These are phyloP conservation scores for Lepidurus arcticus DNA, from an alignment of 1,140 invertebrate genomes.

Conservation along the genomic window DNA sequence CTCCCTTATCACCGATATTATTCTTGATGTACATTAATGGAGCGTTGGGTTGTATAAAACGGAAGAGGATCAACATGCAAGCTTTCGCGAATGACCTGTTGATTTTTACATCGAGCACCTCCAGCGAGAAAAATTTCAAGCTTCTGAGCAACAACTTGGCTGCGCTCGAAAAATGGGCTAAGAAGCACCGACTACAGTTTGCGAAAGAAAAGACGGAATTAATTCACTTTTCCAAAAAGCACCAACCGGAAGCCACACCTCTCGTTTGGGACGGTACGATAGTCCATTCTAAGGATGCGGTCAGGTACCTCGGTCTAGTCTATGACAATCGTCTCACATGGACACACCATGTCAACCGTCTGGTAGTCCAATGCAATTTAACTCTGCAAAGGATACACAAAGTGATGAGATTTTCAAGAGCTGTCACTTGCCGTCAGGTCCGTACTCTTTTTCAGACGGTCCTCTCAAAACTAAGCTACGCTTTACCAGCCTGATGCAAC, in stretches of 20 bases:
- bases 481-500: not conserved
- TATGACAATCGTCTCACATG: not conserved
- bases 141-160: slow-evolving; percentile 15
- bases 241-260: not conserved
- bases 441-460: slow-evolving; percentile 19
- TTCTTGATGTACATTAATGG: slow-evolving; percentile 18
- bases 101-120: not conserved
- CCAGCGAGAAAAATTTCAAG: slow-evolving; percentile 1
- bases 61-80: slow-evolving; percentile 1
- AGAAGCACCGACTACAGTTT: not conserved
- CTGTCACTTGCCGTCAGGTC: not conserved
- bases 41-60: not conserved
- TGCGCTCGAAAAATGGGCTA: slow-evolving; percentile 13
- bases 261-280: slow-evolving; percentile 4
- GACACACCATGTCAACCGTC: not conserved
- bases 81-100: slow-evolving; percentile 24
- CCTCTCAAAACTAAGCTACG: not conserved
- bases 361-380: not conserved
- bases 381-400: not conserved
- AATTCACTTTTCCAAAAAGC: slow-evolving; percentile 25
- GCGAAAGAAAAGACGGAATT: slow-evolving; percentile 24
- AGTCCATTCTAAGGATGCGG: not conserved
- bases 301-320: not conserved
- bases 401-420: not conserved
- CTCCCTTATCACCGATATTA: slow-evolving; percentile 9